These are phyloP conservation scores for Plebejus anna DNA, from an alignment of 2,888 invertebrate genomes.

Conservation along the genomic window DNA sequence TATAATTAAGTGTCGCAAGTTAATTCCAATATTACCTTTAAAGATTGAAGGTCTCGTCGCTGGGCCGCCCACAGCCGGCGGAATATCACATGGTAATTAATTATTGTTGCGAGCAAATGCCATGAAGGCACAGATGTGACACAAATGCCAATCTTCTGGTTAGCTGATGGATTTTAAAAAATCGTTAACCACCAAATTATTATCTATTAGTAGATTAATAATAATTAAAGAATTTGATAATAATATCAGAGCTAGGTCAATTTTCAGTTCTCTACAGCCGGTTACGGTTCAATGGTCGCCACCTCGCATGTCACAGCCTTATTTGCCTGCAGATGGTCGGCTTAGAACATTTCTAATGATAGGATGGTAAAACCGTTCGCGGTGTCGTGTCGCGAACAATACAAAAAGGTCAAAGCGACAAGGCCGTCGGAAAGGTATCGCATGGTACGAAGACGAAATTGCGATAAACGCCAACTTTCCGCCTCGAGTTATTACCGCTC, in stretches of 20 bases:
- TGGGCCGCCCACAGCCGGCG: constrained; percentile 1
- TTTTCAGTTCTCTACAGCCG: background rate
- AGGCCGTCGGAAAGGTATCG: constrained; percentile 68
- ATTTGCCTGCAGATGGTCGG: background rate
- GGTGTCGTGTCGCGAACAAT: constrained; percentile 44
- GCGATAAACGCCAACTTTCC: constrained; percentile 61
- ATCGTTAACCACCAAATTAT: background rate
- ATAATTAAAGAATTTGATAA: too few species aligned
- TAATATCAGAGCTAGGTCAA: background rate
- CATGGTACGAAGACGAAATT: constrained; percentile 64
- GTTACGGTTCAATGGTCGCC: background rate
- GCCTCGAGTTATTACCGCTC: constrained; percentile 54
- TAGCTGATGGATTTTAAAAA: background rate
- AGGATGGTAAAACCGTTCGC: constrained; percentile 26
- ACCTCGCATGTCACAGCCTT: background rate
- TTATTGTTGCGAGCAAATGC: constrained; percentile 14
- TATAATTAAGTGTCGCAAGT: constrained; percentile 22
- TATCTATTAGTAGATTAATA: background rate
- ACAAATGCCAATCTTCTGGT: background rate
- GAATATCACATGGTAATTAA: constrained; percentile 20
- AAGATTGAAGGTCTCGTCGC: constrained; percentile 19
- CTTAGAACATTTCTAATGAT: constrained; percentile 34
- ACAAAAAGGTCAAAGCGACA: constrained; percentile 70
- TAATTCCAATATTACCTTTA: constrained; percentile 22
- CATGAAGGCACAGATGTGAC: background rate